These are phyloP conservation scores for Pseudochirops corinnae DNA, from an alignment of 2,797 vertebrate species.

Conservation along the genomic window DNA sequence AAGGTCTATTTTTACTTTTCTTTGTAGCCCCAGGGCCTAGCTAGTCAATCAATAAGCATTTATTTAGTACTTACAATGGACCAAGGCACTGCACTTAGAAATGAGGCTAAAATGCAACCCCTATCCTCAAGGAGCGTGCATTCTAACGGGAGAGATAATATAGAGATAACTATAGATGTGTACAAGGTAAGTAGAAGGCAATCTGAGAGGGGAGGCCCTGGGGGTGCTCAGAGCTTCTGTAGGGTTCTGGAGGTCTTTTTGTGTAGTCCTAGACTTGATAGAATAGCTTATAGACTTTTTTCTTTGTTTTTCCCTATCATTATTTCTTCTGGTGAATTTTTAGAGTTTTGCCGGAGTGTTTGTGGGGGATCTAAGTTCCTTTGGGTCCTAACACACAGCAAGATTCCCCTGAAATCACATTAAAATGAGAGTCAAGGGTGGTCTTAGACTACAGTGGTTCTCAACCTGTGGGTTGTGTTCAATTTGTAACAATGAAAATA, in stretches of 20 bases:
- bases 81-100: neutral
- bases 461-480: too few species aligned
- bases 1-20: neutral
- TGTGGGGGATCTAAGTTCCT: neutral
- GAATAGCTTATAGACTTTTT: neutral
- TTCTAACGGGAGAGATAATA: neutral
- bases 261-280: neutral
- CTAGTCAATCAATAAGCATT: neutral
- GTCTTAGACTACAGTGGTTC: neutral
- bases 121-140: neutral
- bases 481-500: too few species aligned
- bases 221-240: neutral
- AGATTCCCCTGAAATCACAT: slow-evolving; percentile 7
- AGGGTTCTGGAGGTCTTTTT: neutral
- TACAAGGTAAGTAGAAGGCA: neutral
- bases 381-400: neutral
- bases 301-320: neutral
- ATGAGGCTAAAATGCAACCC: neutral
- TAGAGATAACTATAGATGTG: neutral
- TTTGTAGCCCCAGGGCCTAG: neutral
- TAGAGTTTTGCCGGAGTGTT: neutral
- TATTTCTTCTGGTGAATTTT: neutral
- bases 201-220: neutral
- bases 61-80: neutral
- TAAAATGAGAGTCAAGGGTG: slow-evolving; percentile 45